A percentile compares a stretch with the other conserved stretches of the same genome.
phyloP scores from a whole-genome alignment of 2,888 invertebrate species.

The Acanthosoma haemorrhoidale region DNA sequence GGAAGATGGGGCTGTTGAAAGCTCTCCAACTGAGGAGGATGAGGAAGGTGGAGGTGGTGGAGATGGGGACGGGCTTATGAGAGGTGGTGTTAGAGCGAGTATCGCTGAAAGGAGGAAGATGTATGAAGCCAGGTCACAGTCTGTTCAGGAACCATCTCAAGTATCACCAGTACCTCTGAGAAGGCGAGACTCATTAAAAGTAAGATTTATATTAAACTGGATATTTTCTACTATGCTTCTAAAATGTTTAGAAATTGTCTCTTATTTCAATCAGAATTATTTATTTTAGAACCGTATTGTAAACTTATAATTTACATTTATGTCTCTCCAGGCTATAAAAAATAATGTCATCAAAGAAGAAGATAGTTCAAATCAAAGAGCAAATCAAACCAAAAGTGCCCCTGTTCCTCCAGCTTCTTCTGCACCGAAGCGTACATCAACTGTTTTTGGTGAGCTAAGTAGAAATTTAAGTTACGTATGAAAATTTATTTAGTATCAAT shows the following conservation, averaged over 20 bases:
- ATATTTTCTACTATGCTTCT: too few relatives aligned
- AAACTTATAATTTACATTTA: constrained; percentile 11
- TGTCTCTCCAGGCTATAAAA: constrained; percentile 13
- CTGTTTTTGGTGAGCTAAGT: constrained; percentile 64
- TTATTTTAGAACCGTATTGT: neutral
- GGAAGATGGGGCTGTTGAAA: constrained; percentile 29
- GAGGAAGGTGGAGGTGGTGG: constrained; percentile 33
- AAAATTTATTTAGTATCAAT: neutral
- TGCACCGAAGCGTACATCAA: constrained; percentile 74
- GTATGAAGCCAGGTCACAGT: constrained; percentile 70
- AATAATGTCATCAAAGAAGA: constrained; percentile 31
- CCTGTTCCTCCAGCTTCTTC: constrained; percentile 47
- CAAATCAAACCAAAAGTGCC: neutral
- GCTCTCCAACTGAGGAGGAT: constrained; percentile 33
- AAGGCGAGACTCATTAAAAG: constrained; percentile 42
- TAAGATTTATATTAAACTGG: neutral
- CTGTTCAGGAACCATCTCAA: constrained; percentile 51
- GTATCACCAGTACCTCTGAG: constrained; percentile 68
- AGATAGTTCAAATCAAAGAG: constrained; percentile 19
- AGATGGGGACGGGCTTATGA: constrained; percentile 39
- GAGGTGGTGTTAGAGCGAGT: constrained; percentile 59
- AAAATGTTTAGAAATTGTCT: too few relatives aligned
- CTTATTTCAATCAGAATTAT: neutral
- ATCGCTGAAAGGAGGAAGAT: constrained; percentile 72
- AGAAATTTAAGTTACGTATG: neutral